Evolutionary conservation across 2,113 vertebrate species (phyloP).

Genomic region (Rutilus rutilus): DNA sequence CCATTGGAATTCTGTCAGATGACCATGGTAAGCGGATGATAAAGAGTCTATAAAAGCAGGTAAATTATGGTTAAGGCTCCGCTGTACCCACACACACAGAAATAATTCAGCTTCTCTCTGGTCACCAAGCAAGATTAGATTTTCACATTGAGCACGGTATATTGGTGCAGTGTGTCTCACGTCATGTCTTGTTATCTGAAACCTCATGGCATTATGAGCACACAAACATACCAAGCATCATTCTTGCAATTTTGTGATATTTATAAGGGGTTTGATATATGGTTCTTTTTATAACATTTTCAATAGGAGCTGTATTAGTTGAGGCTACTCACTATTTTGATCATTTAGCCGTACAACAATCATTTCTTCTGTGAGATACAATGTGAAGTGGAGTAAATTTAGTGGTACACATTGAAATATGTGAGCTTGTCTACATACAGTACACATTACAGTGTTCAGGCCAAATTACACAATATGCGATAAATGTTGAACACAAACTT

Average conservation of each 20-base stretch:
- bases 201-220: not conserved
- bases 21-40: conserved; percentile 66
- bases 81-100: conserved; percentile 41
- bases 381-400: not conserved
- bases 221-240: not conserved
- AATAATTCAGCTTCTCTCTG: conserved; percentile 42
- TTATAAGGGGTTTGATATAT: not conserved
- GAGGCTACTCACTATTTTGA: not conserved
- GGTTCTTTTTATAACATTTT: not conserved
- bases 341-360: not conserved
- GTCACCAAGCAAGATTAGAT: conserved; percentile 44
- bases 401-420: not conserved
- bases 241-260: no score
- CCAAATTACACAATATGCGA: not conserved
- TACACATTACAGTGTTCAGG: not conserved
- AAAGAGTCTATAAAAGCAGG: conserved; percentile 63
- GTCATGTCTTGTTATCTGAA: not conserved
- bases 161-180: not conserved
- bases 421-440: not conserved
- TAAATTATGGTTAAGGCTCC: conserved; percentile 48
- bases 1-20: conserved; percentile 69
- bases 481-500: not conserved
- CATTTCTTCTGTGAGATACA: not conserved
- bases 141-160: conserved; percentile 18
- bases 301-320: not conserved